These are phyloP conservation scores for Archaeoteleia sp. DNA, from an alignment of 2,888 invertebrate species.

Conservation along the genomic window DNA sequence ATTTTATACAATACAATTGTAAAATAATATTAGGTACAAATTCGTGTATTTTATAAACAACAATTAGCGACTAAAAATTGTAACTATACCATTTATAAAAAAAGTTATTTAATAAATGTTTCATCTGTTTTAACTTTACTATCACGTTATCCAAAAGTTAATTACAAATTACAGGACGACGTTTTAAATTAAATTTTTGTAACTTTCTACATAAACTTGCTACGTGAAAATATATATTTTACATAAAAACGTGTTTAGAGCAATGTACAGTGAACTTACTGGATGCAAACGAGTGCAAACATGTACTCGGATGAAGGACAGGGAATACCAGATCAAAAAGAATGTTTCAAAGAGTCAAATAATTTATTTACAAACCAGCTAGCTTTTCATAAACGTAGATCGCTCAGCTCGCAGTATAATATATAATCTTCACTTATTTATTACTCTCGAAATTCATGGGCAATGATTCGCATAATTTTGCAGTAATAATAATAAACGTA, in stretches of 20 bases:
- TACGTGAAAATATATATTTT: too few relatives aligned
- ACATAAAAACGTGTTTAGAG: constrained; percentile 11
- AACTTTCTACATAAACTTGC: not conserved
- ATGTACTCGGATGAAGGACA: constrained; percentile 7
- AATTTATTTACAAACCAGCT: constrained; percentile 75
- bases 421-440: constrained; percentile 49
- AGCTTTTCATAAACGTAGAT: constrained; percentile 71
- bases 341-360: constrained; percentile 72
- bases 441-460: constrained; percentile 60
- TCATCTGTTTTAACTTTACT: too few relatives aligned
- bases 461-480: constrained; percentile 57
- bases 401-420: constrained; percentile 48
- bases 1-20: too few relatives aligned
- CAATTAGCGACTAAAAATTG: too few relatives aligned
- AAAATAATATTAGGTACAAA: too few relatives aligned
- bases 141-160: too few relatives aligned
- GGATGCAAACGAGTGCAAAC: constrained; percentile 12
- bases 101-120: not conserved
- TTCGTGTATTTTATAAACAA: too few relatives aligned
- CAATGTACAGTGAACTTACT: constrained; percentile 14
- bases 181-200: too few relatives aligned
- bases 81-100: not conserved
- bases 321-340: constrained; percentile 19
- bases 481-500: constrained; percentile 31
- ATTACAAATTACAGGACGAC: too few relatives aligned